Base-by-base conservation (phyloP, 2,888 invertebrate species). In the Limnephilus rhombicus region DNA sequence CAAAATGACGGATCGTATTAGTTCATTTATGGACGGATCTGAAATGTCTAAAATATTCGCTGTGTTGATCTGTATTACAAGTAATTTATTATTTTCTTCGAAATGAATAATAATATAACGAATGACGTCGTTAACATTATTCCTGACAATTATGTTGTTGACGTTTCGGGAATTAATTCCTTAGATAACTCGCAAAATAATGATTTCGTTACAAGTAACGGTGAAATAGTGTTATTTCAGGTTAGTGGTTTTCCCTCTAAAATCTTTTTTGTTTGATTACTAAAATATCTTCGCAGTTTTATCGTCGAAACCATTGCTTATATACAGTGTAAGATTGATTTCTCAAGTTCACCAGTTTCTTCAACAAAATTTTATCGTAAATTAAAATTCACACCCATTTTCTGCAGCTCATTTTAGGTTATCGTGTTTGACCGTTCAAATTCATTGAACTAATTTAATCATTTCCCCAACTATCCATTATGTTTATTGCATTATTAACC, bases 211-310 rank as follows among this genome's bases (percentile, higher is more conserved):
- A 88, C 89, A 89, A 89, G 45, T 89, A 91, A 92, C 87, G 92
- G 90, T 53, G 92, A 92, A 68, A 87, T 92, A 29, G 85, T 92
- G 29, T 37, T 92, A 34, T 92, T 92, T 90, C 90, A 92, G 92
- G 92, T 92, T 92, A 92, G 90, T 29, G n/a, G 18, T 89, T 92
- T 89, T 49, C 89, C 85, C 49, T 85, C 34, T 80, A 92, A 91
- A 90, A 85, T 45, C n/a, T 29, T 31, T 89, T 89, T 89, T 89
- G 80, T 31, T 89, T 37, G 18, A n/a, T 80, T 68, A 34, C 15
- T 31, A 18, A 34, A 68, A 68, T 68, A 68, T 68, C 68, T 24
- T 68, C 68, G 68, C 24, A 24, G 7, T 68, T 68, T 68, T 68
- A 13, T 68, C 24, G 68, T 68, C n/a, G 68, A 68, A 68, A 68